Base-by-base conservation (phyloP, 92 coral and sea anemone genomes). In the Palythoa grandis region DNA sequence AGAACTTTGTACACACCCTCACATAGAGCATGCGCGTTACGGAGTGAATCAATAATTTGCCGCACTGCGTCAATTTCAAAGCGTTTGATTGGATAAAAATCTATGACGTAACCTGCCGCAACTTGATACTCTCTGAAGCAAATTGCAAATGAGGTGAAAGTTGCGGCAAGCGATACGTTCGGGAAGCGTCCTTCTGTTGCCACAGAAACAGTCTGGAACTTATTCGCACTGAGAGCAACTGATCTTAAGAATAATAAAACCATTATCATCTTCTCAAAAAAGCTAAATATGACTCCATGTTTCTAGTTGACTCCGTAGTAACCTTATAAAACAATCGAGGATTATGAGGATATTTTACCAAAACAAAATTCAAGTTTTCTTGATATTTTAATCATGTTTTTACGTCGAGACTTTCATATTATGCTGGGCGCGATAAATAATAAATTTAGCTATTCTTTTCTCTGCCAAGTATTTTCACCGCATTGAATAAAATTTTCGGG, bases 21-120 rank as follows among this genome's bases (percentile, higher is more conserved):
- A 54, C 15, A 37, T 12, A 19, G 56, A 17, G 56, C 54, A 24
- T 52, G 80, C 80, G 80, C 60, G 52, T 1, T 52, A 29, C 66
- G 20, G 37, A 76, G 3, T 24, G 65, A 76, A 76, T 52, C 11
- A 1, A 52, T 24, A 76, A 52, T 76, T 53, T 76, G 80, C 82
- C 82, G 82, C 82, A 76, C 22, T 76, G 82, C 82, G 82, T 76
- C 82, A 76, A 76, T 76, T 76, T 53, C 17, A 35, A 76, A 14
- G 67, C 22, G 22, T 52, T 13, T 76, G 82, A 76, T 76, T 76
- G 82, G 82, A 54, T 22, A 5, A 54, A 24, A 39, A 3, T 52
- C n/a, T 54, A 43, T 52, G 39, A 35, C 82, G 82, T 53, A 24
- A 15, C 53, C 22, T 57, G 67, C 48, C 82, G 82, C 82, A 76